A percentile compares a stretch with the other conserved stretches of the same genome.
Conservation (phyloP, 2,797 vertebrate species). For the Tapirus indicus region DNA sequence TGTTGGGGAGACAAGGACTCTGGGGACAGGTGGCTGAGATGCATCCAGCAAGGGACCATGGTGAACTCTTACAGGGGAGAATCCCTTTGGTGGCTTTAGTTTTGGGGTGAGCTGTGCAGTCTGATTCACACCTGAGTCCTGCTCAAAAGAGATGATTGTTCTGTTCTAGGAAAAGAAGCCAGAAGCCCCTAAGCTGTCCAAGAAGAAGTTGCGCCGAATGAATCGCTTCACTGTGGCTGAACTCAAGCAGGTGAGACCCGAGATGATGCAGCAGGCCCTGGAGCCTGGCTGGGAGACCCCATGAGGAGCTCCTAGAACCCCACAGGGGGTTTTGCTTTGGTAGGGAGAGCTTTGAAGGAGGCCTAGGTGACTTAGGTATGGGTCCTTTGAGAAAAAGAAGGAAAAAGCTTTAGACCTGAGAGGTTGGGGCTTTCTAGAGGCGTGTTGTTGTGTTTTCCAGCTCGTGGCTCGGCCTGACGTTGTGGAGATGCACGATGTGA, state of each 20-base stretch:
- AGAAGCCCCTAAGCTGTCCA: conserved; percentile 95
- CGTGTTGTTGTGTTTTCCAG: conserved; percentile 79
- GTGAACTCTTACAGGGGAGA: not conserved
- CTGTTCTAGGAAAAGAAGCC: conserved; percentile 91
- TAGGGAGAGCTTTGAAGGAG: not conserved
- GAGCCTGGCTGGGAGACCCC: not conserved
- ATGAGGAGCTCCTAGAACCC: not conserved
- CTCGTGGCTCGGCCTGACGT: conserved; percentile 96
- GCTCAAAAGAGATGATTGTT: not conserved
- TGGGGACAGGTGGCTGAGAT: not conserved
- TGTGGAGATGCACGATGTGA: conserved; percentile 98
- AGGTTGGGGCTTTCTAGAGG: not conserved
- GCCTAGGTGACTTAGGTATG: not conserved
- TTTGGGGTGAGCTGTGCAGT: not conserved
- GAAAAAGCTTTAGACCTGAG: not conserved
- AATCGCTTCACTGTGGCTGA: conserved; percentile 97
- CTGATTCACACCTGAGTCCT: not conserved
- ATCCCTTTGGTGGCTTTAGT: not conserved
- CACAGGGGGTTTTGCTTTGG: not conserved
- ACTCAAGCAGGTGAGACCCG: conserved; percentile 94
- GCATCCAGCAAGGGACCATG: rapidly evolving
- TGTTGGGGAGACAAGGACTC: rapidly evolving
- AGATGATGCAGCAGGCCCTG: not conserved
- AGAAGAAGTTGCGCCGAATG: conserved; percentile 97
- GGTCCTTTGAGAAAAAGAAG: not conserved